Conservation (phyloP, 1,140 invertebrate genomes). For the Drosophila simulans region DNA sequence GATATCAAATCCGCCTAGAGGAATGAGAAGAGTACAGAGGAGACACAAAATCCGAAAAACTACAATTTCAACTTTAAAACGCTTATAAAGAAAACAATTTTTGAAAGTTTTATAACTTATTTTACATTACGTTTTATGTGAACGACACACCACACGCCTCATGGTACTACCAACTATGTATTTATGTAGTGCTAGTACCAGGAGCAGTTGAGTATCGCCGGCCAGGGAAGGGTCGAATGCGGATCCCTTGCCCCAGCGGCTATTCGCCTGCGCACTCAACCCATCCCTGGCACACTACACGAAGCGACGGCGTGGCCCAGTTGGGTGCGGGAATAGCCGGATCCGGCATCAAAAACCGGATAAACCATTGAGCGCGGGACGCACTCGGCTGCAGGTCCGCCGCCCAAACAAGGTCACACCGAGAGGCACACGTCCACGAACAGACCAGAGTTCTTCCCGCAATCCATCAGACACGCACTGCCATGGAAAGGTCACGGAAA, state of each 20-base stretch:
- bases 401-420: constrained; percentile 38
- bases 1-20: constrained; percentile 41
- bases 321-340: constrained; percentile 57
- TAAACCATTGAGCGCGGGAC: neutral
- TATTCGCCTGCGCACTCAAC: constrained; percentile 56
- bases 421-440: constrained; percentile 30
- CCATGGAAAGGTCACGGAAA: constrained; percentile 67
- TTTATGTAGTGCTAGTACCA: neutral
- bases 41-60: constrained; percentile 62
- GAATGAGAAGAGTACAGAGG: constrained; percentile 10
- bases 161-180: neutral
- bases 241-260: constrained; percentile 39
- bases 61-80: constrained; percentile 83
- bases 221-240: constrained; percentile 51
- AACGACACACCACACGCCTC: constrained; percentile 17
- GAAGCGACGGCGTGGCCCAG: constrained; percentile 18
- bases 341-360: neutral
- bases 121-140: constrained; percentile 72
- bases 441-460: constrained; percentile 54
- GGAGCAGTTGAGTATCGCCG: neutral
- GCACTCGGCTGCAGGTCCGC: constrained; percentile 20
- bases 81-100: constrained; percentile 82
- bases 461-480: constrained; percentile 33
- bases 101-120: constrained; percentile 75
- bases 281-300: constrained; percentile 59